A percentile compares a stretch with the other conserved stretches of the same genome.
These are phyloP conservation scores for Uria lomvia DNA, from an alignment of 2,113 vertebrate genomes.

Conservation along the genomic window DNA sequence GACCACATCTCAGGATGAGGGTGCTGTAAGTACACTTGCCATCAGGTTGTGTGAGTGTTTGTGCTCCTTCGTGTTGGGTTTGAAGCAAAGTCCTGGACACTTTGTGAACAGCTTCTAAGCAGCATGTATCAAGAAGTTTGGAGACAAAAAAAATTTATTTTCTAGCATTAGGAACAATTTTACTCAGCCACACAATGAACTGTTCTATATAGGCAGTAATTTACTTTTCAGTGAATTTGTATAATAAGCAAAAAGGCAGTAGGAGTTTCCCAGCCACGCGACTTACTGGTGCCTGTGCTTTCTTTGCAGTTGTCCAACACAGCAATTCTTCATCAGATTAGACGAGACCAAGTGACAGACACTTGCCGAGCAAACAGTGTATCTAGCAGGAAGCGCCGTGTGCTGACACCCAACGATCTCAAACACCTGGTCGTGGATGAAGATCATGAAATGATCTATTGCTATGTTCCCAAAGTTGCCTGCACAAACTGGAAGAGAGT, in stretches of 20 bases:
- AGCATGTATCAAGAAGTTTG: background rate
- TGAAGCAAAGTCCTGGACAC: background rate
- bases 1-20: background rate
- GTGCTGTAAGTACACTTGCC: background rate
- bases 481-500: slow-evolving; percentile 99
- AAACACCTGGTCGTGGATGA: slow-evolving; percentile 96
- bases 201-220: background rate
- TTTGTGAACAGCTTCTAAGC: background rate
- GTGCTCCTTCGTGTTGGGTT: background rate
- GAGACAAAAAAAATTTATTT: background rate
- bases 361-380: slow-evolving; percentile 84
- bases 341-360: slow-evolving; percentile 89
- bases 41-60: background rate
- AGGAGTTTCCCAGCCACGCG: background rate
- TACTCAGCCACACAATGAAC: background rate
- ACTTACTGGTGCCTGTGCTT: slow-evolving; percentile 44
- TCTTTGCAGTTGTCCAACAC: slow-evolving; percentile 82
- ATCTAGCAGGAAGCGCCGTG: slow-evolving; percentile 85
- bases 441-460: slow-evolving; percentile 96
- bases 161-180: background rate
- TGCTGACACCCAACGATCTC: slow-evolving; percentile 91
- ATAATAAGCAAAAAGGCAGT: background rate
- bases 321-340: slow-evolving; percentile 87
- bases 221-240: background rate
- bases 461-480: slow-evolving; percentile 98